Evolutionary conservation across 2,888 invertebrate genomes (phyloP).

Genomic region (Pharmacophagus antenor): DNA sequence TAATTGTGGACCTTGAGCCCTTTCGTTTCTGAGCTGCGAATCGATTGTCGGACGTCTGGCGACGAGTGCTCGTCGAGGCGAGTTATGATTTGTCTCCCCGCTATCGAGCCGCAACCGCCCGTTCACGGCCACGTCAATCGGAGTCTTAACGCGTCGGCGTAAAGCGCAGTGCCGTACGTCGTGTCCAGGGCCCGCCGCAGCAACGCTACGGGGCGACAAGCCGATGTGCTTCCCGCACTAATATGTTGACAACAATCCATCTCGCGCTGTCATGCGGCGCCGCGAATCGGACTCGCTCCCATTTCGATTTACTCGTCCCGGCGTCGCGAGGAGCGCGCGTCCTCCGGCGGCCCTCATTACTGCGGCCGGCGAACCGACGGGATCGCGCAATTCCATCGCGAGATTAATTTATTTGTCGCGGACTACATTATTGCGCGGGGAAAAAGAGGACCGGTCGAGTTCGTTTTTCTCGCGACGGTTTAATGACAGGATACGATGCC

Average conservation of each 20-base stretch:
- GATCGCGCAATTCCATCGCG: slow-evolving; percentile 59
- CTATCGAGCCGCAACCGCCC: slow-evolving; percentile 50
- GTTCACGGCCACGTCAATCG: slow-evolving; percentile 43
- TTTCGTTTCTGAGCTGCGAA: slow-evolving; percentile 68
- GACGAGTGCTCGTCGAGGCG: slow-evolving; percentile 61
- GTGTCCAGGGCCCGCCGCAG: slow-evolving; percentile 37
- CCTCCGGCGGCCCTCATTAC: slow-evolving; percentile 55
- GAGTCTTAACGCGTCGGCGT: slow-evolving; percentile 51
- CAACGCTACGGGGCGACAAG: slow-evolving; percentile 64
- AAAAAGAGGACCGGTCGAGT: slow-evolving; percentile 48
- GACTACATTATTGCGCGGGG: slow-evolving; percentile 58
- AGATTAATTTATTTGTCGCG: slow-evolving; percentile 68
- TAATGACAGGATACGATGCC: slow-evolving; percentile 76
- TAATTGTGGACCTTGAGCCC: slow-evolving; percentile 73
- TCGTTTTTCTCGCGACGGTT: slow-evolving; percentile 60
- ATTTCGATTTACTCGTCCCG: slow-evolving; percentile 73
- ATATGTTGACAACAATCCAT: slow-evolving; percentile 79
- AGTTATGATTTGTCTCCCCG: slow-evolving; percentile 49
- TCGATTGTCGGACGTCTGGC: slow-evolving; percentile 66
- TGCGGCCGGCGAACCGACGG: slow-evolving; percentile 45
- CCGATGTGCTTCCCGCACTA: slow-evolving; percentile 75
- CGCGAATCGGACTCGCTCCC: slow-evolving; percentile 75
- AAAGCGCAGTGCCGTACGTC: slow-evolving; percentile 38
- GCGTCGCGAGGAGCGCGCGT: slow-evolving; percentile 55
- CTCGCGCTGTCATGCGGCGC: slow-evolving; percentile 73